Evolutionary conservation across 37 sponge, comb jelly and placozoan species (phyloP).

Genomic region (Diacarnus erythraeanus): DNA sequence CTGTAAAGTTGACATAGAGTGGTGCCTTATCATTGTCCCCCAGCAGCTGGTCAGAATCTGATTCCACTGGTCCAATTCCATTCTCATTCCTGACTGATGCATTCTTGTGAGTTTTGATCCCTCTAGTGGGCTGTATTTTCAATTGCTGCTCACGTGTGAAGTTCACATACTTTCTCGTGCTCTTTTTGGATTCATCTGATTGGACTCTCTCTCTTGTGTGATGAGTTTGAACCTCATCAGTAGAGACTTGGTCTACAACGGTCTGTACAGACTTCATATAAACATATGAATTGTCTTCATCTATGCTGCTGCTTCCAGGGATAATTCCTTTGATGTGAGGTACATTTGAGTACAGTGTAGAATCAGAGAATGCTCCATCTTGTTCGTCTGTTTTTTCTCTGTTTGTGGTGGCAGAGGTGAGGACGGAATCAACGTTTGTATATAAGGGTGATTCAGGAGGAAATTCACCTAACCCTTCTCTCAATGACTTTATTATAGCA

Average conservation of each 20-base stretch:
- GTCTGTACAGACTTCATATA: conserved; percentile 14
- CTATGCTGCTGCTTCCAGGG: not conserved
- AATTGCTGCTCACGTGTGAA: not conserved
- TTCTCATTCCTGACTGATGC: not conserved
- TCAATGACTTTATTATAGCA: no score
- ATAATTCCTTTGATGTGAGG: no score
- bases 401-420: no score
- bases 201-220: not conserved
- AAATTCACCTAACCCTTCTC: no score
- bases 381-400: no score
- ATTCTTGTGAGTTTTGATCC: not conserved
- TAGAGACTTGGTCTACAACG: not conserved
- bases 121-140: not conserved
- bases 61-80: not conserved
- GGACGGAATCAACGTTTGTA: no score
- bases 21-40: not conserved
- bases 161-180: not conserved
- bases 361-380: no score
- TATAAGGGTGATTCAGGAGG: no score
- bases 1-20: not conserved
- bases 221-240: not conserved
- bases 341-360: no score
- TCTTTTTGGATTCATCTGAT: not conserved
- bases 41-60: not conserved
- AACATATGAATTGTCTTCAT: conserved; percentile 21